A percentile compares a stretch with the other conserved stretches of the same genome.
Evolutionary conservation across 2,888 invertebrate genomes (phyloP).

Genomic region (Phymatocera aterrima): DNA sequence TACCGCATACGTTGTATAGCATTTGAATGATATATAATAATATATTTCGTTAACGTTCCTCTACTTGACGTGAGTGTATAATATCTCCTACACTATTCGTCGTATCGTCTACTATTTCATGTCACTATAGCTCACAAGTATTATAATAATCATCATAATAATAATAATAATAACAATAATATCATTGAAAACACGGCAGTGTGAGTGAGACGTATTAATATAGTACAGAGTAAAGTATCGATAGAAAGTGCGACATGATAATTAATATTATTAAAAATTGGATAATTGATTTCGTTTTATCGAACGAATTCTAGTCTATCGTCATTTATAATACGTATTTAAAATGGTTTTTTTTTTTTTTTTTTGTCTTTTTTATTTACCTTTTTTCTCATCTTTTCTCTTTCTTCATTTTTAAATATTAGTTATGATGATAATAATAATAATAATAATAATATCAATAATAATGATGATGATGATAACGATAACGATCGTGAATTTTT

Average conservation of each 20-base stretch:
- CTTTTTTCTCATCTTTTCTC: not conserved
- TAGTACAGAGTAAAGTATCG: not conserved
- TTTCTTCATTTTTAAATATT: conserved; percentile 18
- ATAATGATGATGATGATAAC: too few relatives aligned
- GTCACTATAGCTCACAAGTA: not conserved
- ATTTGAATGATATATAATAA: not conserved
- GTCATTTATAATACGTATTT: conserved; percentile 21
- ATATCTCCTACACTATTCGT: too few relatives aligned
- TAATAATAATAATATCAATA: too few relatives aligned
- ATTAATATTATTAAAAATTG: conserved; percentile 10
- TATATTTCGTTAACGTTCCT: not conserved
- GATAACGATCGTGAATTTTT: conserved; percentile 19
- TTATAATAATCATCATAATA: not conserved
- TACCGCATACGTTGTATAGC: not conserved
- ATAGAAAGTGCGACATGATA: conserved; percentile 34
- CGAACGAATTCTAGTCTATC: conserved; percentile 46
- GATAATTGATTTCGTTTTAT: too few relatives aligned
- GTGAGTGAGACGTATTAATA: too few relatives aligned
- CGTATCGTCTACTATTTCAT: conserved; percentile 8
- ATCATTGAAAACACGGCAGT: conserved; percentile 34
- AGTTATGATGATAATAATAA: too few relatives aligned
- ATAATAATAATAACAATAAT: not conserved
- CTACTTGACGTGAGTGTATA: not conserved
- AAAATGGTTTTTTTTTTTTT: not conserved
- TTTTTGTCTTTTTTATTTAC: not conserved